phyloP scores from a whole-genome alignment of 2,113 vertebrate genomes.

The Dicentrarchus labrax region DNA sequence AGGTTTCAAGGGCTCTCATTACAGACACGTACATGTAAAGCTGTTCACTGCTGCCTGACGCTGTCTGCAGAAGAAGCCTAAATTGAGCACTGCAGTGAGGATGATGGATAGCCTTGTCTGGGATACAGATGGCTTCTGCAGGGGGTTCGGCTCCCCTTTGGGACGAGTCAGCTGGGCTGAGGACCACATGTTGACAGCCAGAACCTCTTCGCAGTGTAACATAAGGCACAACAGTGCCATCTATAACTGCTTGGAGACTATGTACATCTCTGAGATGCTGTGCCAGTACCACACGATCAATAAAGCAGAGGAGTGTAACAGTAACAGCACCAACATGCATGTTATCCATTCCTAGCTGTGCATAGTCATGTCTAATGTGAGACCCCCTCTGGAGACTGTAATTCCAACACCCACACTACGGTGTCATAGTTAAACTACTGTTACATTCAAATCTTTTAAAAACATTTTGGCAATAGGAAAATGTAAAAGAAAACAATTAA shows the following conservation, averaged over 20 bases:
- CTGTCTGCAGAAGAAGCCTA: constrained; percentile 69
- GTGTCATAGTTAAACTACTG: not conserved
- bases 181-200: constrained; percentile 74
- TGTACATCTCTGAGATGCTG: constrained; percentile 42
- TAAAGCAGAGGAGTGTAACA: constrained; percentile 58
- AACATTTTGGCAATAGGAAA: not conserved
- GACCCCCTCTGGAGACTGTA: constrained; percentile 8
- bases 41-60: constrained; percentile 69
- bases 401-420: not conserved
- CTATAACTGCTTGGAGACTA: constrained; percentile 55
- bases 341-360: constrained; percentile 34
- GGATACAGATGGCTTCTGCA: constrained; percentile 80
- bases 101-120: constrained; percentile 81
- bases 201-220: constrained; percentile 58
- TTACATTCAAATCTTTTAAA: not conserved
- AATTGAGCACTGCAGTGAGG: constrained; percentile 67
- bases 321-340: constrained; percentile 44
- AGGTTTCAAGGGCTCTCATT: constrained; percentile 80
- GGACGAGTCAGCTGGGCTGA: constrained; percentile 66
- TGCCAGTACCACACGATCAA: constrained; percentile 53
- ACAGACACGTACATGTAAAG: constrained; percentile 76
- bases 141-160: constrained; percentile 68
- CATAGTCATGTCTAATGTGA: constrained; percentile 18
- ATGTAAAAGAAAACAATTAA: no score
- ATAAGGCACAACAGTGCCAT: constrained; percentile 56